Evolutionary conservation across 2,797 vertebrate genomes (phyloP), one percentile per base, ranked within the genome.

Genomic region (Decapterus maruadsi): DNA sequence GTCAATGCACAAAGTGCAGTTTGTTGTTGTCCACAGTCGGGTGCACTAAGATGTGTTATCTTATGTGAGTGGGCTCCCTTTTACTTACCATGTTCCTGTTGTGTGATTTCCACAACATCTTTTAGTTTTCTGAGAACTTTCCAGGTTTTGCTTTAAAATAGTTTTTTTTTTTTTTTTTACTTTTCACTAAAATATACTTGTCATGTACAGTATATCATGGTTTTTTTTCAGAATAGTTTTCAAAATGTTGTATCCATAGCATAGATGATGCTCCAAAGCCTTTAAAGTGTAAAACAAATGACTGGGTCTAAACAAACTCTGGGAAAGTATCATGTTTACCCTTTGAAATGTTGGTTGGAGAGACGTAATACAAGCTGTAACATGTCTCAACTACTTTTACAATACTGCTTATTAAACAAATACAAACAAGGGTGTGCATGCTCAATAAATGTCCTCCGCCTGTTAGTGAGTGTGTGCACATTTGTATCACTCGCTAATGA

Each of bases 291-390:
- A 65, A 65, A 46, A 51, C 7, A 13, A 6, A 62, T 31, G 43
- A 50, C 50, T 22, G 31, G 51, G 36, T 82, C 17, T 68, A 40
- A 60, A 65, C 51, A 60, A 68, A 74, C 55, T 73, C 61, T 74
- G 55, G 63, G 57, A 87, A 68, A 75, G 77, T 80, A 26, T 56
- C 48, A 66, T 80, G 64, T 86, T 76, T 68, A 78, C 61, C 51
- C 59, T 64, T 57, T 75, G 64, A 72, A 59, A 68, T 69, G 51
- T 65, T 78, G 71, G 45, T 57, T 61, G 20, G 48, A 67, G 45
- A 74, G 51, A 72, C 34, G 36, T 54, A 40, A 63, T 56, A 61
- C 17, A 54, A 67, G 54, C 12, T 70, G 13, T 43, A 70, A 78
- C 53, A 12, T 71, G 56, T 78, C 48, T 54, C 67, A 54, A 62